phyloP scores from a whole-genome alignment of 2,797 vertebrate genomes.

The Vultur gryphus region DNA sequence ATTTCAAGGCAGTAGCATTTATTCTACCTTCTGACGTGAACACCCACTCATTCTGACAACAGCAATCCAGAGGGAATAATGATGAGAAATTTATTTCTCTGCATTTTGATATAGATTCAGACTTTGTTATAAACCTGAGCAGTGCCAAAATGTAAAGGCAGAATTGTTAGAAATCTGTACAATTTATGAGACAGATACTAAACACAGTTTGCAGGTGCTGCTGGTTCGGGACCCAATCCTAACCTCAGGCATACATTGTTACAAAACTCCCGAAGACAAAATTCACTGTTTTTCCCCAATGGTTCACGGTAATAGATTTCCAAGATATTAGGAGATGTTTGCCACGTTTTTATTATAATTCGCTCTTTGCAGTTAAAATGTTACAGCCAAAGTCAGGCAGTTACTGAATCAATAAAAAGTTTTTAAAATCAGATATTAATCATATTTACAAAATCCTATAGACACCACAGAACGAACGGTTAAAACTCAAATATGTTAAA shows the following conservation, averaged over 20 bases:
- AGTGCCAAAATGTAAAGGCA: neutral
- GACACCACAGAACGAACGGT: neutral
- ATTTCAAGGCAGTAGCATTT: conserved; percentile 1
- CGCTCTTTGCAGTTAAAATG: neutral
- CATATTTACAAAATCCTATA: neutral
- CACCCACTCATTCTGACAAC: conserved; percentile 46
- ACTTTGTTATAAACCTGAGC: neutral
- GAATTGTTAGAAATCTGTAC: neutral
- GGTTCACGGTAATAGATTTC: neutral
- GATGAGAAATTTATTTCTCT: conserved; percentile 1
- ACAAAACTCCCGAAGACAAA: neutral
- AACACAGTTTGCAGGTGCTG: neutral
- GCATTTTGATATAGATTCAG: neutral
- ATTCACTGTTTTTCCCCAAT: neutral
- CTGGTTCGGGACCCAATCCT: neutral
- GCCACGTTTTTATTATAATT: neutral
- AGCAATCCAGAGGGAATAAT: conserved; percentile 1
- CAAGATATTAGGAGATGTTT: neutral
- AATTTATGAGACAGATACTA: neutral
- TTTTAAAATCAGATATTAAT: neutral
- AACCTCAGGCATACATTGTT: neutral
- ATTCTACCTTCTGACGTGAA: conserved; percentile 17
- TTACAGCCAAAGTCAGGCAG: neutral
- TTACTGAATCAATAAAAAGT: neutral
- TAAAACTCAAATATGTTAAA: neutral